Evolutionary conservation across 2,113 vertebrate species (phyloP).

Genomic region (Myrmophylax atrothorax): DNA sequence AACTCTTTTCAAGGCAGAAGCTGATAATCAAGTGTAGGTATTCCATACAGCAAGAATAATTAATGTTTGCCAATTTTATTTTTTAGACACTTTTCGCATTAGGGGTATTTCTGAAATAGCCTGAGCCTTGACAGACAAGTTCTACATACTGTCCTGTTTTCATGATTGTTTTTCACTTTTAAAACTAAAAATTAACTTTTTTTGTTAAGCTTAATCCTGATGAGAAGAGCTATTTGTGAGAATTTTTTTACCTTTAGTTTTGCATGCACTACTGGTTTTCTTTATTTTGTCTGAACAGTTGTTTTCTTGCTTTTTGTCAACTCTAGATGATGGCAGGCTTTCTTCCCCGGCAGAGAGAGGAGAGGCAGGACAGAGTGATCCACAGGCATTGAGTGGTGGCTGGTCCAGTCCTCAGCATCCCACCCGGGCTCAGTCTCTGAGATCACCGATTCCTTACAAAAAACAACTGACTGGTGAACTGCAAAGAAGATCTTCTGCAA

Average conservation of each 20-base stretch:
- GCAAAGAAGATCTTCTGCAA: constrained; percentile 83
- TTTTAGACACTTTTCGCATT: neutral
- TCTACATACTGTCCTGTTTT: neutral
- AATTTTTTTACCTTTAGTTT: neutral
- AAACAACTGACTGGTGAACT: constrained; percentile 83
- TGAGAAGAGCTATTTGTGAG: neutral
- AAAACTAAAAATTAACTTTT: neutral
- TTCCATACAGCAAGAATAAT: neutral
- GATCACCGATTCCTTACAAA: constrained; percentile 78
- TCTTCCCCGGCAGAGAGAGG: constrained; percentile 77
- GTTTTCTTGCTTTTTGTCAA: constrained; percentile 32
- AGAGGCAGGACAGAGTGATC: constrained; percentile 78
- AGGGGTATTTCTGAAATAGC: neutral
- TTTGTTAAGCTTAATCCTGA: neutral
- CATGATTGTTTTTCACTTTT: neutral
- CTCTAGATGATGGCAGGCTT: constrained; percentile 80
- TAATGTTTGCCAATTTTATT: accelerated
- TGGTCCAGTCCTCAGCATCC: constrained; percentile 88
- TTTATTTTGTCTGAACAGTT: neutral
- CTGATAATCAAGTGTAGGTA: neutral
- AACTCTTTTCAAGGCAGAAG: neutral
- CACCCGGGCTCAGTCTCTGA: constrained; percentile 73
- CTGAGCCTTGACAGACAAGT: neutral
- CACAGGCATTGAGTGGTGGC: constrained; percentile 73
- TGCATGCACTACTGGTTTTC: neutral